Evolutionary conservation across 2,113 vertebrate genomes (phyloP).

Genomic region (Cavia porcellus): DNA sequence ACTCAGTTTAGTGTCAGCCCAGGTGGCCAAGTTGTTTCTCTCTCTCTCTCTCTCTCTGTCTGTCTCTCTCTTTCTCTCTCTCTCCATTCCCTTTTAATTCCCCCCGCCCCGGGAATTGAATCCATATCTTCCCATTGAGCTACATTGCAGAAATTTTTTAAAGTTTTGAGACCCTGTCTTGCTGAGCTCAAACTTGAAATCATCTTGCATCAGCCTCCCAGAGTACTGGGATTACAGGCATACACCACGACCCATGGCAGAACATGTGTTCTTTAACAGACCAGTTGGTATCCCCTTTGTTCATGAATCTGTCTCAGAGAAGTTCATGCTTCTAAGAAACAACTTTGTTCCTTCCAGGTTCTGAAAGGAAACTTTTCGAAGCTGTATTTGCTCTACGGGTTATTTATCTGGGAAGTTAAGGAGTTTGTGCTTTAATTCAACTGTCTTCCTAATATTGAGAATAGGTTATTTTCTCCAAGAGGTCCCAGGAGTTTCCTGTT

Average conservation of each 20-base stretch:
- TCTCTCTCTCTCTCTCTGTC: background rate
- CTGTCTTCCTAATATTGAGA: slow-evolving; percentile 61
- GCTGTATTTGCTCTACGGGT: slow-evolving; percentile 55
- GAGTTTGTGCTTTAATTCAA: slow-evolving; percentile 75
- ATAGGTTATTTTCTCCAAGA: slow-evolving; percentile 70
- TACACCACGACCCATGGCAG: background rate
- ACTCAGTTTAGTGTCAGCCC: background rate
- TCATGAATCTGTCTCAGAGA: slow-evolving; percentile 37
- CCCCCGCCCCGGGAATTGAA: background rate
- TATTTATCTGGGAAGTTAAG: slow-evolving; percentile 77
- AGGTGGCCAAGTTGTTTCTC: background rate
- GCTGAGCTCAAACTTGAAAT: background rate
- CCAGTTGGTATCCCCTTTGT: slow-evolving; percentile 35
- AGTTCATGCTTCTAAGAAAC: slow-evolving; percentile 60
- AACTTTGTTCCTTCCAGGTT: slow-evolving; percentile 38
- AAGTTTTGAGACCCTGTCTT: background rate
- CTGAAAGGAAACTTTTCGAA: slow-evolving; percentile 67
- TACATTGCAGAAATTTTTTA: background rate
- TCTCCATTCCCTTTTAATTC: background rate
- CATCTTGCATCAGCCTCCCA: background rate
- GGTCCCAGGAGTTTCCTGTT: slow-evolving; percentile 36
- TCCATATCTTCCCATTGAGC: background rate
- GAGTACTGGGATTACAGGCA: background rate
- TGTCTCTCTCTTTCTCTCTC: background rate
- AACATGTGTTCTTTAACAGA: slow-evolving; percentile 2